A percentile compares a stretch with the other conserved stretches of the same genome.
These are phyloP conservation scores for Eospalax fontanierii DNA, from an alignment of 2,797 vertebrate genomes.

Conservation along the genomic window DNA sequence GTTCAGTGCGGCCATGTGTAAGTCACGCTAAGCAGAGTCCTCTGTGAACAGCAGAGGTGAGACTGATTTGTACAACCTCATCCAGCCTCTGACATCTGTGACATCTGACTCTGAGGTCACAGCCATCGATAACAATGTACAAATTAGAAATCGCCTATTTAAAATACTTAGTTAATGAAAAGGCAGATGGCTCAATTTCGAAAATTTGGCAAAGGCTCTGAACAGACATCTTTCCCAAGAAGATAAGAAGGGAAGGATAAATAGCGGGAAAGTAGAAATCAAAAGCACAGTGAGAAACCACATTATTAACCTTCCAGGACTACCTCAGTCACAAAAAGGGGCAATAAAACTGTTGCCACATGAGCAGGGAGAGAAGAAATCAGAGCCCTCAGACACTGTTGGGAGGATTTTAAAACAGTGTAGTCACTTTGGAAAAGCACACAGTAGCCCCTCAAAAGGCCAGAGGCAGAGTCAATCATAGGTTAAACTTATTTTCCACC, in stretches of 20 bases:
- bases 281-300: not conserved
- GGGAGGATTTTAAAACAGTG: not conserved
- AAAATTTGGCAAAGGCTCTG: slow-evolving; percentile 5
- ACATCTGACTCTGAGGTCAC: slow-evolving; percentile 19
- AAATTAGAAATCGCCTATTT: slow-evolving; percentile 45
- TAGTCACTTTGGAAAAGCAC: not conserved
- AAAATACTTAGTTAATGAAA: slow-evolving; percentile 39
- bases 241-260: slow-evolving; percentile 20
- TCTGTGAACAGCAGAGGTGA: not conserved
- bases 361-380: slow-evolving; percentile 27
- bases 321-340: not conserved
- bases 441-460: not conserved
- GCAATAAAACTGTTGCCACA: not conserved
- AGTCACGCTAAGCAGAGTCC: not conserved
- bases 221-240: slow-evolving; percentile 14
- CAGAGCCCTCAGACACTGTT: not conserved
- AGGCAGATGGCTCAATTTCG: not conserved
- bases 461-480: not conserved
- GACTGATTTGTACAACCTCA: not conserved
- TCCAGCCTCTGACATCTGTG: not conserved
- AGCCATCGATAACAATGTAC: not conserved
- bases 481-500: not conserved
- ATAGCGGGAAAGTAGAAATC: slow-evolving; percentile 4
- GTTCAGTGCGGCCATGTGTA: not conserved
- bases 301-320: not conserved